Evolutionary conservation across 2,113 vertebrate genomes (phyloP), one percentile per base, ranked within the genome.

Genomic region (Cyprinodon variegatus): DNA sequence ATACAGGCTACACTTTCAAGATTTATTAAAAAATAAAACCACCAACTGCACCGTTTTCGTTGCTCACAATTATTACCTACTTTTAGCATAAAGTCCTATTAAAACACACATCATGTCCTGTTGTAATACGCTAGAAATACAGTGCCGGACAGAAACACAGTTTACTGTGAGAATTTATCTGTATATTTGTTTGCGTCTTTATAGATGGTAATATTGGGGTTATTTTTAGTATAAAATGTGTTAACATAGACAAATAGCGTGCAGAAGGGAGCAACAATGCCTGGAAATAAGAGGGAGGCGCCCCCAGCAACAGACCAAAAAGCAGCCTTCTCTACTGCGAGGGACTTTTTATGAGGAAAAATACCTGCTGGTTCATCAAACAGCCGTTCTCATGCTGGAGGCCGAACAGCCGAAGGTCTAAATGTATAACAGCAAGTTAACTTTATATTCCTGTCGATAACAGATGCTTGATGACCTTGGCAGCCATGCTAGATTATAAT

Each of bases 381-480:
- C 74, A 68, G 70, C 43, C 45, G 75, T 70, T 70, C 82, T 70
- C 59, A 73, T 77, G 78, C 78, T 78, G 72, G 75, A 83, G 85
- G 78, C n/a, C 85, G 62, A 88, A 76, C 77, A 71, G 68, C 38
- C 50, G 80, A 81, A 85, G 41, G 53, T 61, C 59, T 76, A 75
- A 79, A 83, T 77, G 64, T 29, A 29, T 20, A 68, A 74, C 7
- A 65, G 79, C 77, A 17, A 77, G 78, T 70, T 64, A 61, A 84
- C 79, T 77, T 73, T 78, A 65, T 77, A 86, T 75, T 74, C 66
- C 75, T 73, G 69, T 65, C 78, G 87, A 88, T 61, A 38, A 66
- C 76, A 79, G 82, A 78, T 82, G 86, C 83, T 74, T 65, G 65
- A 88, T 90, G 87, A 90, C 89, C 88, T 92, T 89, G 83, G 84